Evolutionary conservation across 2,888 invertebrate genomes (phyloP), one percentile per base, ranked within the genome.

Genomic region (Azorinus chamasolen): DNA sequence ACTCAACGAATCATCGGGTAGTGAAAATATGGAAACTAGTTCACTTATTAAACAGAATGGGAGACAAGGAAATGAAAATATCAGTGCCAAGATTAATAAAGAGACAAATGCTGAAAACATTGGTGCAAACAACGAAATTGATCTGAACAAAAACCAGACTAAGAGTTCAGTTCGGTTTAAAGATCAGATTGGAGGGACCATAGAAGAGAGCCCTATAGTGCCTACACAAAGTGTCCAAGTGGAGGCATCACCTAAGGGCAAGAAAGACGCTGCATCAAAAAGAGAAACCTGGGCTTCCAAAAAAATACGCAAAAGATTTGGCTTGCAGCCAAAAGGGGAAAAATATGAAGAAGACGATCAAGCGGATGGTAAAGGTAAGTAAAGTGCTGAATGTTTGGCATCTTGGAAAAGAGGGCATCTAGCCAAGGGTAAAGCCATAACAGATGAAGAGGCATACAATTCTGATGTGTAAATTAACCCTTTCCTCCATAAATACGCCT

Each of bases 261-360:
- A 72, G 50, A 73, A 79, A 24, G 77, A 71, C 63, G 79, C 71
- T 8, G 59, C 65, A 39, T 12, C 22, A n/a, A 74, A 65, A 12
- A 48, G 83, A 22, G 83, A 84, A 39, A 83, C 79, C 1, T 86
- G 85, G 85, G 83, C 84, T 12, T 64, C 62, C 37, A 65, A 73
- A 27, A 86, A 84, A 63, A 46, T 86, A 46, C 70, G 73, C 25
- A 57, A 68, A 41, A 74, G 61, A 8, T 77, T 80, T 53, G 46
- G 71, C 10, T 54, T 79, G 25, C 32, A 32, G 32, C 32, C 32
- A 32, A 57, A 54, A 37, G 51, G 27, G 25, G 41, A 45, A 12
- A 63, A 72, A 55, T 51, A 72, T 18, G 75, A 70, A 32, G 72
- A 61, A 41, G 77, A 78, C 22, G 77, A 73, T 48, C 43, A 57